A percentile compares a stretch with the other conserved stretches of the same genome.
Conservation (phyloP, 2,797 vertebrate species). For the Hozukius guyotensis region DNA sequence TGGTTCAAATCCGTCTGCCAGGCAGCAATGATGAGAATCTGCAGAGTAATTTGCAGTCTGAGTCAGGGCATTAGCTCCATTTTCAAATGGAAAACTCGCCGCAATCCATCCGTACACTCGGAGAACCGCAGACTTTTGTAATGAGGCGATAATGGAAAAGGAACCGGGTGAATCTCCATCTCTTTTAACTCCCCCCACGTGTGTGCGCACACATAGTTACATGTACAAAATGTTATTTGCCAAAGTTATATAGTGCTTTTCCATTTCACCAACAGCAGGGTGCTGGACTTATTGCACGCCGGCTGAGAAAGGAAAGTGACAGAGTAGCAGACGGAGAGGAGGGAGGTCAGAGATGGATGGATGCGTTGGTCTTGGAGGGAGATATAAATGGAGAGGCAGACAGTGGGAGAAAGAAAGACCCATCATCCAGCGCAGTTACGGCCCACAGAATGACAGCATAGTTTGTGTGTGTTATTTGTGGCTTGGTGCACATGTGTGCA, state of each 20-base stretch:
- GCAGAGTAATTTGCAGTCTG: slow-evolving; percentile 60
- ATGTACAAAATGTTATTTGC: slow-evolving; percentile 31
- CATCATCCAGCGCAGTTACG: slow-evolving; percentile 57
- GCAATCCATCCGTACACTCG: slow-evolving; percentile 49
- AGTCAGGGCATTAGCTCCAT: slow-evolving; percentile 63
- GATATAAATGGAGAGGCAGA: slow-evolving; percentile 71
- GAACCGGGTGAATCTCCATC: slow-evolving; percentile 37
- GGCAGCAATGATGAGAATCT: slow-evolving; percentile 52
- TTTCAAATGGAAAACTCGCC: slow-evolving; percentile 62
- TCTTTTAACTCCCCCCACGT: slow-evolving; percentile 20
- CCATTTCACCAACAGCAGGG: slow-evolving; percentile 20
- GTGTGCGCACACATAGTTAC: background rate
- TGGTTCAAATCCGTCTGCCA: slow-evolving; percentile 45
- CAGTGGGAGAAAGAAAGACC: slow-evolving; percentile 59
- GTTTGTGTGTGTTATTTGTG: slow-evolving; percentile 40
- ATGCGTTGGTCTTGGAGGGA: slow-evolving; percentile 49
- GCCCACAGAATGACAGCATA: slow-evolving; percentile 58
- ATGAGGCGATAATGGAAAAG: slow-evolving; percentile 71
- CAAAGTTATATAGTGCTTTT: slow-evolving; percentile 39
- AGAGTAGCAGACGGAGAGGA: slow-evolving; percentile 34
- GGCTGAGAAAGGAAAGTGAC: slow-evolving; percentile 47
- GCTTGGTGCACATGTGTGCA: slow-evolving; percentile 6
- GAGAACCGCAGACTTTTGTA: slow-evolving; percentile 54
- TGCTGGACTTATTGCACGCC: slow-evolving; percentile 17
- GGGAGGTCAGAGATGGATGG: slow-evolving; percentile 66